phyloP scores from a whole-genome alignment of 1,140 invertebrate species.

The Myzus persicae region DNA sequence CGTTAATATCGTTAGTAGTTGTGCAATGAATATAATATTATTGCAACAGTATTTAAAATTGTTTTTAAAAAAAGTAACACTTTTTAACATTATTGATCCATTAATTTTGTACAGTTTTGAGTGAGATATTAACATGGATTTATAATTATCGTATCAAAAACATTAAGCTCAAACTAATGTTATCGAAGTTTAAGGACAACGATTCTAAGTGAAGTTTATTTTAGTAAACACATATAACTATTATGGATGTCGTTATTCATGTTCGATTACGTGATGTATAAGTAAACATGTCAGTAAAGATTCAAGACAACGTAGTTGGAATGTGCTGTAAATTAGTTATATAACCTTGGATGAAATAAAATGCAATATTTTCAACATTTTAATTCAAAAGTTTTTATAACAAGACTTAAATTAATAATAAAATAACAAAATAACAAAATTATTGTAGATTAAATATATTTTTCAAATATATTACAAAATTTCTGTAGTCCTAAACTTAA shows the following conservation, averaged over 20 bases:
- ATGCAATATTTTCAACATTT: neutral
- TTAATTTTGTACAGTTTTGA: too few relatives aligned
- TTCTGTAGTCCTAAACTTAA: too few relatives aligned
- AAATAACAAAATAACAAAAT: too few relatives aligned
- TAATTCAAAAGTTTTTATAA: too few relatives aligned
- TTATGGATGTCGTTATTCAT: neutral
- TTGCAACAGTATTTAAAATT: neutral
- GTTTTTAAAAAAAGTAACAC: neutral
- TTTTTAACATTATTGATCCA: neutral
- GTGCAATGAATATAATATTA: neutral
- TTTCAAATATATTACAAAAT: too few relatives aligned
- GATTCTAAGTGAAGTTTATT: neutral
- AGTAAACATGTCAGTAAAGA: neutral
- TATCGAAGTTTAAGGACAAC: neutral
- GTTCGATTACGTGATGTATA: neutral
- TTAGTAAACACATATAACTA: neutral
- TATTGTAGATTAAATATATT: too few relatives aligned
- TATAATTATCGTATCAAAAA: neutral
- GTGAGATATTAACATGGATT: neutral
- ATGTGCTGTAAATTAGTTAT: neutral
- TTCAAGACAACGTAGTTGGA: neutral
- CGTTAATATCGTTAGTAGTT: neutral
- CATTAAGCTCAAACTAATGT: neutral
- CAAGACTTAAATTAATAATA: too few relatives aligned
- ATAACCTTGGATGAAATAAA: neutral